Evolutionary conservation across 2,888 invertebrate genomes (phyloP).

Genomic region (Nematopogon swammerdamellus): DNA sequence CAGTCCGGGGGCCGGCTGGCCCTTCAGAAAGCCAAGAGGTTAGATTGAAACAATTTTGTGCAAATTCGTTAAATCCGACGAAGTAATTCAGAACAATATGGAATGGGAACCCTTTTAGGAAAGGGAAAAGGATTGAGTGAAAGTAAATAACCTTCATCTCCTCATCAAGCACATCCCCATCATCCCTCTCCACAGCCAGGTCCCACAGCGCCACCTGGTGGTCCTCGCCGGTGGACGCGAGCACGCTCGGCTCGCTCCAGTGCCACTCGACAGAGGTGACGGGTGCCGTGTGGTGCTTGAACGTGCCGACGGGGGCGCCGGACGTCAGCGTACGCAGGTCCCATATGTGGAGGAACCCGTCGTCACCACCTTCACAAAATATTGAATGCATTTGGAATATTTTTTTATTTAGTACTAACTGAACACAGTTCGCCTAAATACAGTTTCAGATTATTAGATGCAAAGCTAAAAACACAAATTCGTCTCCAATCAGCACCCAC

Average conservation of each 20-base stretch:
- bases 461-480: no score
- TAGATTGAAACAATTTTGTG: background rate
- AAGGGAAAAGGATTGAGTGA: no score
- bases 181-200: slow-evolving; percentile 83
- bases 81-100: no score
- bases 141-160: slow-evolving; percentile 52
- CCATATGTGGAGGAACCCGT: slow-evolving; percentile 93
- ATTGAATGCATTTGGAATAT: background rate
- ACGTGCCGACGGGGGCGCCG: slow-evolving; percentile 81
- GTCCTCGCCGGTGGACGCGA: slow-evolving; percentile 91
- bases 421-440: no score
- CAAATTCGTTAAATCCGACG: no score
- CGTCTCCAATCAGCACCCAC: no score
- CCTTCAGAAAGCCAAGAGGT: no score
- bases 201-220: slow-evolving; percentile 98
- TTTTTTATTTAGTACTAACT: no score
- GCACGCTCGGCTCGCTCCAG: slow-evolving; percentile 87
- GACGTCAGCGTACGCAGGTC: slow-evolving; percentile 83
- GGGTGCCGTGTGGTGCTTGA: slow-evolving; percentile 92
- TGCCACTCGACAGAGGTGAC: slow-evolving; percentile 98
- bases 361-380: slow-evolving; percentile 90
- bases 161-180: slow-evolving; percentile 50
- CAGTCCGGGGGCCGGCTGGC: no score
- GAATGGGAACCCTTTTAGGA: no score
- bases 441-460: no score